A percentile compares a stretch with the other conserved stretches of the same genome.
Evolutionary conservation across 2,888 invertebrate species (phyloP).

Genomic region (Parnassius orleans): DNA sequence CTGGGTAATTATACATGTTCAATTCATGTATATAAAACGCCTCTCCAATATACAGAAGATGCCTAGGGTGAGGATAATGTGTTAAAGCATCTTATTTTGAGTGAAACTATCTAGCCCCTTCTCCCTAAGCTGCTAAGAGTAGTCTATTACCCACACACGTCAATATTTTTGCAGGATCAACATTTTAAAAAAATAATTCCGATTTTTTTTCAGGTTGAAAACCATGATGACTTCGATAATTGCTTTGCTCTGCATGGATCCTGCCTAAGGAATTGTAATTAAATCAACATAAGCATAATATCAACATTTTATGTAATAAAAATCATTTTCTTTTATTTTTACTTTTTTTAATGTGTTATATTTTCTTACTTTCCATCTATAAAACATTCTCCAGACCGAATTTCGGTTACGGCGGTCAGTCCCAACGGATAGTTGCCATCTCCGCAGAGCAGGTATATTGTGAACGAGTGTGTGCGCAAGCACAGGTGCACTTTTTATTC

Average conservation of each 20-base stretch:
- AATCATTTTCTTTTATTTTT: too few relatives aligned
- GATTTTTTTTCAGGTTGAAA: slow-evolving; percentile 4
- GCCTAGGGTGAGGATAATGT: neutral
- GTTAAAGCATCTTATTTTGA: neutral
- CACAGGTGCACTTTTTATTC: too few relatives aligned
- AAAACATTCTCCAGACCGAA: too few relatives aligned
- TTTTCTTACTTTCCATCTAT: too few relatives aligned
- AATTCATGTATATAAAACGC: neutral
- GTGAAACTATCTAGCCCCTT: neutral
- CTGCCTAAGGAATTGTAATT: slow-evolving; percentile 3
- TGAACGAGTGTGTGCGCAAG: too few relatives aligned
- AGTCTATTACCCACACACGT: neutral
- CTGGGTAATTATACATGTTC: neutral
- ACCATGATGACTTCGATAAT: neutral
- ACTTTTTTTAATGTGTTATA: too few relatives aligned
- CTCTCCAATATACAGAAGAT: neutral
- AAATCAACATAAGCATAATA: neutral
- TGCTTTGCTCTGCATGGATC: neutral
- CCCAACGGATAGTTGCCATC: too few relatives aligned
- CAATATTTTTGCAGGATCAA: neutral
- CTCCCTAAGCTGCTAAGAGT: neutral
- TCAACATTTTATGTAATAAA: too few relatives aligned
- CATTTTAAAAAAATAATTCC: neutral
- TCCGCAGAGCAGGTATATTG: too few relatives aligned
- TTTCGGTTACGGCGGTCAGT: too few relatives aligned